phyloP scores from a whole-genome alignment of 2,113 vertebrate genomes.

The Girardinichthys multiradiatus region DNA sequence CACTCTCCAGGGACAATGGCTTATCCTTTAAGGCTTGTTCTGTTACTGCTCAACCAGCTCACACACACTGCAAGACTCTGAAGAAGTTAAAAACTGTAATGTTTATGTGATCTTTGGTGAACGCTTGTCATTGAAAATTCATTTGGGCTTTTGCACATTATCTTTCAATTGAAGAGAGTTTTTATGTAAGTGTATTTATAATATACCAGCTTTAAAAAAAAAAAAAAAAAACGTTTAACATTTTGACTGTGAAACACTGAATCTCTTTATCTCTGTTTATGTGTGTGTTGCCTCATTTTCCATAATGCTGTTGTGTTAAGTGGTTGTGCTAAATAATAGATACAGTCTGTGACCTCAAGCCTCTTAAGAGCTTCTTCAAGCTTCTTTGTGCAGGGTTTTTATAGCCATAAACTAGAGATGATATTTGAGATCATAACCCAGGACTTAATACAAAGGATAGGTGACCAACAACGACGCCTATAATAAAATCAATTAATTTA shows the following conservation, averaged over 20 bases:
- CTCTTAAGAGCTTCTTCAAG: conserved; percentile 19
- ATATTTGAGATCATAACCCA: neutral
- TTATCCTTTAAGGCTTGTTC: conserved; percentile 3
- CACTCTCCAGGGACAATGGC: conserved; percentile 37
- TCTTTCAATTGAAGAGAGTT: neutral
- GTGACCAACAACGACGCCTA: neutral
- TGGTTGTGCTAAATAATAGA: conserved; percentile 55
- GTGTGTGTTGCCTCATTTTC: conserved; percentile 17
- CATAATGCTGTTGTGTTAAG: conserved; percentile 47
- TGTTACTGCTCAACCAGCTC: conserved; percentile 52
- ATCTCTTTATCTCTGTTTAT: conserved; percentile 6
- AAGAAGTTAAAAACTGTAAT: neutral
- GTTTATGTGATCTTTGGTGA: neutral
- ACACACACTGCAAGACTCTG: conserved; percentile 1
- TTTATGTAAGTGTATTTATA: neutral
- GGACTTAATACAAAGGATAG: neutral
- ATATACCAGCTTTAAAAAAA: too few relatives aligned
- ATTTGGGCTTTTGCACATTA: neutral
- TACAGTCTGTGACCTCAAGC: conserved; percentile 2
- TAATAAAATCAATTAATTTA: too few relatives aligned
- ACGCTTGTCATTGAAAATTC: neutral
- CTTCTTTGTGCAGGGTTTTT: neutral
- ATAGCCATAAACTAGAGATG: too few relatives aligned
- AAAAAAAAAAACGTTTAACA: too few relatives aligned
- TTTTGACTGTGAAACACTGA: neutral